A percentile compares a stretch with the other conserved stretches of the same genome.
phyloP scores from a whole-genome alignment of 2,888 invertebrate species.

The Hypercompe scribonia region DNA sequence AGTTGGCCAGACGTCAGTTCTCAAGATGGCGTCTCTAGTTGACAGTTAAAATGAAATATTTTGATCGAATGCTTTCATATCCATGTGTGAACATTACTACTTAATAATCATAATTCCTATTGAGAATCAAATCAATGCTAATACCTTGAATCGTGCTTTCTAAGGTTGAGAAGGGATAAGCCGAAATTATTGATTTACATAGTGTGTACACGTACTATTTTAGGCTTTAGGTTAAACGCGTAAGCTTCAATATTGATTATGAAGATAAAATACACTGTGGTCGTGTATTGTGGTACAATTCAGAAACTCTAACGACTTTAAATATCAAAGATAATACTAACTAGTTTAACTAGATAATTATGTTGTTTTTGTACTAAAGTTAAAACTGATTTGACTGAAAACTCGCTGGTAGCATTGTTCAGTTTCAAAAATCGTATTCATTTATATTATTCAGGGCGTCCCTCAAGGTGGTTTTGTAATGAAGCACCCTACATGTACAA shows the following conservation, averaged over 20 bases:
- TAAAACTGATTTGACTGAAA: too few species aligned
- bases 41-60: conserved; percentile 22
- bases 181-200: conserved; percentile 63
- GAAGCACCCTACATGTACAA: too few species aligned
- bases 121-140: conserved; percentile 62
- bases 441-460: too few species aligned
- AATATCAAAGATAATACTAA: not conserved
- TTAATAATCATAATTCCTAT: conserved; percentile 64
- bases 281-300: conserved; percentile 25
- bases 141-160: conserved; percentile 66
- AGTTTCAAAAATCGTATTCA: too few species aligned
- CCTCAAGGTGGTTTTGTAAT: accelerated
- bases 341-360: not conserved
- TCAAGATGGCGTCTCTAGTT: too few species aligned
- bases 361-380: not conserved
- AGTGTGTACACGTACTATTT: conserved; percentile 45
- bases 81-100: conserved; percentile 53
- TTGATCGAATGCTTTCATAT: conserved; percentile 31
- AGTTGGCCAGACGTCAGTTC: too few species aligned
- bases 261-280: conserved; percentile 20
- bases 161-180: conserved; percentile 66
- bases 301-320: not conserved
- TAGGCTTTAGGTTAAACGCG: conserved; percentile 47
- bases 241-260: conserved; percentile 38
- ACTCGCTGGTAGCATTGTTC: too few species aligned